Percentiles rank a stretch among this genome's conserved stretches.
phyloP scores from a whole-genome alignment of 2,888 invertebrate species.

The Axea sp. region DNA sequence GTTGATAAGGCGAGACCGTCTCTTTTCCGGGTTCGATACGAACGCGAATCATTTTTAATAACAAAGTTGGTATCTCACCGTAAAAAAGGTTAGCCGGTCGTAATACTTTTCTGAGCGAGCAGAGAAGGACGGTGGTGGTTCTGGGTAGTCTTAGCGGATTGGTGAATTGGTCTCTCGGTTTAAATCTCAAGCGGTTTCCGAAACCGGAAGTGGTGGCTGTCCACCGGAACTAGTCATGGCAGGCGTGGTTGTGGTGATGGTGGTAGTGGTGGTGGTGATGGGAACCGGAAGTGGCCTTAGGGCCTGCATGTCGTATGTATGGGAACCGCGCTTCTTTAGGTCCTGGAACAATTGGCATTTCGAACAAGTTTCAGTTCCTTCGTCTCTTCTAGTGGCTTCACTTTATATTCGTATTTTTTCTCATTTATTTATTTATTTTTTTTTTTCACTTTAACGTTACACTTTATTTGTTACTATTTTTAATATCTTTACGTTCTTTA shows the following conservation, averaged over 20 bases:
- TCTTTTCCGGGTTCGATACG: slow-evolving; percentile 46
- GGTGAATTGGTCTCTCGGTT: slow-evolving; percentile 68
- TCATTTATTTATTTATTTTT: slow-evolving; percentile 22
- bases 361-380: slow-evolving; percentile 69
- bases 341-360: slow-evolving; percentile 79
- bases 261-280: slow-evolving; percentile 69
- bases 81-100: slow-evolving; percentile 72
- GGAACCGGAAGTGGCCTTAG: slow-evolving; percentile 78
- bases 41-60: slow-evolving; percentile 29
- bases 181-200: slow-evolving; percentile 78
- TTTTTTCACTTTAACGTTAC: slow-evolving; percentile 18
- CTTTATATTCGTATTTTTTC: slow-evolving; percentile 26
- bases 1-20: slow-evolving; percentile 1
- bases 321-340: slow-evolving; percentile 79
- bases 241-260: slow-evolving; percentile 72
- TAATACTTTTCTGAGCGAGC: slow-evolving; percentile 69
- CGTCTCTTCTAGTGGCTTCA: slow-evolving; percentile 47
- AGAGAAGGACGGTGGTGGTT: slow-evolving; percentile 68
- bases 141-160: slow-evolving; percentile 65
- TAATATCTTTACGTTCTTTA: neutral
- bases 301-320: slow-evolving; percentile 79
- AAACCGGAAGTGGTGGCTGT: slow-evolving; percentile 69
- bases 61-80: slow-evolving; percentile 71
- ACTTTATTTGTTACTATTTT: neutral
- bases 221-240: slow-evolving; percentile 77